phyloP scores from a whole-genome alignment of 2,888 invertebrate species.

The Tryphoninae sp. region DNA sequence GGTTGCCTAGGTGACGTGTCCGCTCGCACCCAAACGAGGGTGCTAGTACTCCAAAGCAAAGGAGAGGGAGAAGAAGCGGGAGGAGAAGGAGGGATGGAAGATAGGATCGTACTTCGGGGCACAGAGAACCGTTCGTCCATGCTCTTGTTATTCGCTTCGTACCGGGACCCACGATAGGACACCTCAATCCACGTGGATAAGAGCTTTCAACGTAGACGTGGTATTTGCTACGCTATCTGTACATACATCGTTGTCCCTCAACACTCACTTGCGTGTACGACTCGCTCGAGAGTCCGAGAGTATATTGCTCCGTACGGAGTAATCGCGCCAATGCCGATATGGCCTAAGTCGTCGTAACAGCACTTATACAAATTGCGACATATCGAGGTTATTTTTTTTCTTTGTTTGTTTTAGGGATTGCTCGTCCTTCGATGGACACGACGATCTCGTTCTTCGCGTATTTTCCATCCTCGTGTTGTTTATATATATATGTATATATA shows the following conservation, averaged over 20 bases:
- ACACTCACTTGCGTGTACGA: conserved; percentile 23
- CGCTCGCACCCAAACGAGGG: conserved; percentile 75
- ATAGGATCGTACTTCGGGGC: conserved; percentile 25
- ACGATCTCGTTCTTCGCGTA: too few relatives aligned
- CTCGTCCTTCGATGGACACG: too few relatives aligned
- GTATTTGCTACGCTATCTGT: conserved; percentile 37
- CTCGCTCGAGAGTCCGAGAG: conserved; percentile 9
- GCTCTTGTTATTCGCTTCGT: conserved; percentile 35
- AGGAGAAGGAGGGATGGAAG: conserved; percentile 1
- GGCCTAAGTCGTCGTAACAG: background rate
- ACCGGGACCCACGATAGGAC: conserved; percentile 26
- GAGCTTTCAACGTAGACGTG: conserved; percentile 50
- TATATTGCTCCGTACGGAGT: background rate
- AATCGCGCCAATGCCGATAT: background rate
- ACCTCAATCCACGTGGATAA: conserved; percentile 47
- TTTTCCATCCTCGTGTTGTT: too few relatives aligned
- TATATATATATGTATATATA: too few relatives aligned
- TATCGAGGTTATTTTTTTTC: background rate
- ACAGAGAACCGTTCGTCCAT: conserved; percentile 34
- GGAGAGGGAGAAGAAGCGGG: background rate
- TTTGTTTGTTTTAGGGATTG: background rate
- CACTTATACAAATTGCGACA: conserved; percentile 18
- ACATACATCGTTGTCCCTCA: conserved; percentile 27
- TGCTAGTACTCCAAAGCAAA: conserved; percentile 60
- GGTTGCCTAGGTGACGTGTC: conserved; percentile 68